A percentile compares a stretch with the other conserved stretches of the same genome.
These are phyloP conservation scores for Percopsis omiscomaycus DNA, from an alignment of 2,797 vertebrate genomes.

Conservation along the genomic window DNA sequence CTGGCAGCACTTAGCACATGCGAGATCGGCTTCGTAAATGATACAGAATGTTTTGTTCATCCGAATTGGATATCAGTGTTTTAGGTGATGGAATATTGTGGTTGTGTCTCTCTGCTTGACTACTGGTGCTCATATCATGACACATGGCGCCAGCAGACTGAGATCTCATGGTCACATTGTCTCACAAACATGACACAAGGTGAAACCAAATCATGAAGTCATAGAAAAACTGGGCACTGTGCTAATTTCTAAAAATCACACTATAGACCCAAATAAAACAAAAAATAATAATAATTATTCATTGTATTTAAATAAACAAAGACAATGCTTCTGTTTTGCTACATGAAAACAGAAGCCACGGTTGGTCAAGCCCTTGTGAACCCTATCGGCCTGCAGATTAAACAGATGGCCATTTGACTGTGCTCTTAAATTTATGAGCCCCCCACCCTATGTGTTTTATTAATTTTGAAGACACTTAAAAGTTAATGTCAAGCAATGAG, in stretches of 20 bases:
- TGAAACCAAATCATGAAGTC: not conserved
- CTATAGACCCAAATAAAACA: not conserved
- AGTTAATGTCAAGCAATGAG: constrained; percentile 39
- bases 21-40: constrained; percentile 1
- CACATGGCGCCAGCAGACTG: constrained; percentile 5
- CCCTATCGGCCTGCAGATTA: constrained; percentile 35
- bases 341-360: constrained; percentile 12
- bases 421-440: constrained; percentile 60
- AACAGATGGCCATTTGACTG: constrained; percentile 70
- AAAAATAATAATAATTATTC: too few relatives aligned
- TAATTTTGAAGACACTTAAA: constrained; percentile 55
- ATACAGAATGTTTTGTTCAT: constrained; percentile 10
- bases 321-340: not conserved
- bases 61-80: constrained; percentile 10
- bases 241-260: not conserved
- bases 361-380: constrained; percentile 46
- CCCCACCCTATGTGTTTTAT: constrained; percentile 68
- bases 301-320: too few relatives aligned
- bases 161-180: constrained; percentile 4
- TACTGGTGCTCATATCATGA: not conserved
- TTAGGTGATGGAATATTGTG: constrained; percentile 9
- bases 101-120: not conserved
- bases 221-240: too few relatives aligned
- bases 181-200: constrained; percentile 10
- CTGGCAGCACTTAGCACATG: not conserved